Evolutionary conservation across 1,140 invertebrate genomes (phyloP).

Genomic region (Drosophila pseudoananassae): DNA sequence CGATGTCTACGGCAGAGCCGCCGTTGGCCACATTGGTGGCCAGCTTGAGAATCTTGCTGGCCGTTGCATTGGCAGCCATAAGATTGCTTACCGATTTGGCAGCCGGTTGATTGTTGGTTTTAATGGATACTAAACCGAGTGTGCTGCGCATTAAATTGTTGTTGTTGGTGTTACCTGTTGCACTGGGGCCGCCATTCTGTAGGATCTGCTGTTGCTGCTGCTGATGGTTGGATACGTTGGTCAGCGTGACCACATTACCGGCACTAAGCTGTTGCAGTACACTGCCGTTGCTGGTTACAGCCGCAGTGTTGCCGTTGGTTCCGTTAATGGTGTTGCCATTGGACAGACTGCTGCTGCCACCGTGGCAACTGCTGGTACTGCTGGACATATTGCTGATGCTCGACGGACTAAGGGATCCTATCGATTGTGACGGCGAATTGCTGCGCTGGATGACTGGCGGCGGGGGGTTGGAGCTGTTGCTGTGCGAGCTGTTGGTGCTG

Average conservation of each 20-base stretch:
- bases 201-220: constrained; percentile 62
- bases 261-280: constrained; percentile 70
- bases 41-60: constrained; percentile 81
- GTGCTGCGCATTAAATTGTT: constrained; percentile 83
- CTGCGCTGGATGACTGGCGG: constrained; percentile 67
- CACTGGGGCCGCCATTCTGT: constrained; percentile 47
- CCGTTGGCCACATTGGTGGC: constrained; percentile 78
- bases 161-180: constrained; percentile 83
- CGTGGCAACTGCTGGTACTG: constrained; percentile 78
- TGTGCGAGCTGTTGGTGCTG: constrained; percentile 20
- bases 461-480: constrained; percentile 36
- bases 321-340: constrained; percentile 35
- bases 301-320: constrained; percentile 23
- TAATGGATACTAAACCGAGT: constrained; percentile 83
- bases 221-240: constrained; percentile 59
- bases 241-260: constrained; percentile 67
- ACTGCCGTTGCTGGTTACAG: constrained; percentile 41
- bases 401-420: constrained; percentile 81
- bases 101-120: constrained; percentile 55
- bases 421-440: constrained; percentile 77
- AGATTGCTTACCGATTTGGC: constrained; percentile 77
- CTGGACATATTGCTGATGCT: constrained; percentile 83
- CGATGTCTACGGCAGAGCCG: constrained; percentile 51
- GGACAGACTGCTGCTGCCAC: constrained; percentile 63
- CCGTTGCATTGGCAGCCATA: constrained; percentile 79